Evolutionary conservation across 1,140 invertebrate species (phyloP).

Genomic region (Lethocerus indicus): DNA sequence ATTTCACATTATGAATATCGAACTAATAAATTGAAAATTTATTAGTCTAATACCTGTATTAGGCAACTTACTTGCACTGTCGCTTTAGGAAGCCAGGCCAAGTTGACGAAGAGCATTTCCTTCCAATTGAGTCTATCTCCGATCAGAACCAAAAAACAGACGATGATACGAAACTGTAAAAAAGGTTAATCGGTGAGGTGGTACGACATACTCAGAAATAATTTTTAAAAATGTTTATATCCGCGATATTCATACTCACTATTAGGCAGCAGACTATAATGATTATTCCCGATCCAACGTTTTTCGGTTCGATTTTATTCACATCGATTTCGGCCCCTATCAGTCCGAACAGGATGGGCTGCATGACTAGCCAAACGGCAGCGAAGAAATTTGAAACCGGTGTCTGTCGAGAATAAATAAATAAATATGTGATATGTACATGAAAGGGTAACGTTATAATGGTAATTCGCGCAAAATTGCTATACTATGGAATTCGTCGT

Average conservation of each 20-base stretch:
- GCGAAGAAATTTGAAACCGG: slow-evolving; percentile 29
- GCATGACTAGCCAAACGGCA: slow-evolving; percentile 46
- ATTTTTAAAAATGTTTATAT: background rate
- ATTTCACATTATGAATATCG: too few species aligned
- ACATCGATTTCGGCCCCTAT: slow-evolving; percentile 47
- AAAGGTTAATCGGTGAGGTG: slow-evolving; percentile 17
- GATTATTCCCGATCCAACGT: slow-evolving; percentile 3
- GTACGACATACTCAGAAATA: background rate
- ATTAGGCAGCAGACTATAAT: slow-evolving; percentile 18
- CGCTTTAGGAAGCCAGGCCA: slow-evolving; percentile 61
- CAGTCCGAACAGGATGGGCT: slow-evolving; percentile 49
- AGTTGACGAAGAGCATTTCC: slow-evolving; percentile 47
- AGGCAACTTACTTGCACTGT: slow-evolving; percentile 57
- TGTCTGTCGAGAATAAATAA: too few species aligned
- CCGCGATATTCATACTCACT: background rate
- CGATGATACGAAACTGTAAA: background rate
- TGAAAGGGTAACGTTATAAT: too few species aligned
- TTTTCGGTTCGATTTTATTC: slow-evolving; percentile 3
- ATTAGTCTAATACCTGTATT: too few species aligned
- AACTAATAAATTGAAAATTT: too few species aligned
- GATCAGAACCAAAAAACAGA: background rate
- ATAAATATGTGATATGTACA: too few species aligned
- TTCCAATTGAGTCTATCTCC: slow-evolving; percentile 30
- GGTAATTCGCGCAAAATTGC: too few species aligned
- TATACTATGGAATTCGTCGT: too few species aligned